Percentiles rank a stretch among this genome's conserved stretches.
phyloP scores from a whole-genome alignment of 2,797 vertebrate genomes.

The Nyctalus aviator region DNA sequence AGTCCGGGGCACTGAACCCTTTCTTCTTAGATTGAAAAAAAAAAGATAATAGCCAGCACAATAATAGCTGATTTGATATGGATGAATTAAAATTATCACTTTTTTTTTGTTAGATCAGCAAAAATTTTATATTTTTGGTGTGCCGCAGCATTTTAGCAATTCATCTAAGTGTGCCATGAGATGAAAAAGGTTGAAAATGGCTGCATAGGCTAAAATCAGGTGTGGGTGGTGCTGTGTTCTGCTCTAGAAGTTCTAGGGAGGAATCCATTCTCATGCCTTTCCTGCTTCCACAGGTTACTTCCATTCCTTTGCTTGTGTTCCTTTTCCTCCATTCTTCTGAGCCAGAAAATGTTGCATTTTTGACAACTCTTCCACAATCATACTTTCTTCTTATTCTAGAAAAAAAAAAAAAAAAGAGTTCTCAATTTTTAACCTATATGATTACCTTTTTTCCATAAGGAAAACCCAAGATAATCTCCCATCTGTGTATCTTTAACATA shows the following conservation, averaged over 20 bases:
- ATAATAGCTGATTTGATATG: not conserved
- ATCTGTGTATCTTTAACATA: not conserved
- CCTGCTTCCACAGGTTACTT: not conserved
- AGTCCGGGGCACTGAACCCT: not conserved
- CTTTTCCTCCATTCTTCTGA: not conserved
- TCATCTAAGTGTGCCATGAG: not conserved
- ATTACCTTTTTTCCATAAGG: not conserved
- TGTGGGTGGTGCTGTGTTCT: fast-evolving
- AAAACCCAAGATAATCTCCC: not conserved
- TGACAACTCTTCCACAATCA: not conserved
- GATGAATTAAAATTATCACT: not conserved
- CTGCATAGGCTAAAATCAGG: not conserved
- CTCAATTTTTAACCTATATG: not conserved
- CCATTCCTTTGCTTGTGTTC: not conserved
- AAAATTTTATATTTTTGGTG: not conserved
- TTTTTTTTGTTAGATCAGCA: not conserved
- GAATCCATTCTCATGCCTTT: not conserved
- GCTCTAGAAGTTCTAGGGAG: not conserved
- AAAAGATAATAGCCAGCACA: not conserved
- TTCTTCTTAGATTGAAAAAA: not conserved
- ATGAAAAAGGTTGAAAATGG: not conserved
- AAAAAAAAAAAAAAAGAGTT: not conserved
- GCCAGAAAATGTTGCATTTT: not conserved
- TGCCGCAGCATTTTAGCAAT: not conserved
- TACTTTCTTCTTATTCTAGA: not conserved